phyloP scores from a whole-genome alignment of 2,888 invertebrate species.

The Mantis religiosa region DNA sequence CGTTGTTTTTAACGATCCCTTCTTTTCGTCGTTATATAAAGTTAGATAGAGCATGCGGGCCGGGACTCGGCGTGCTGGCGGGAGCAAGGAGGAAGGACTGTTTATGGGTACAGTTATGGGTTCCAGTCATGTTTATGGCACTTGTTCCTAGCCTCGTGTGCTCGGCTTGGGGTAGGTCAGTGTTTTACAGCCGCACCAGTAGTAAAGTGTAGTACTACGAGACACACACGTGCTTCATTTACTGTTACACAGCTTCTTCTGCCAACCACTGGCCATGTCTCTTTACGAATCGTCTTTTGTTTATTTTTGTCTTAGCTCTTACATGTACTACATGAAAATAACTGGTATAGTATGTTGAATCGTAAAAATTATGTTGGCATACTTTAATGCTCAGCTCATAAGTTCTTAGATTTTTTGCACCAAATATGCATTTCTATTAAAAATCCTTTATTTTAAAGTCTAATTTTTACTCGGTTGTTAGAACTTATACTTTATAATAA shows the following conservation, averaged over 20 bases:
- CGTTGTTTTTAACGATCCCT: not conserved
- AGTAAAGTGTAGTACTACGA: not conserved
- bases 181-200: not conserved
- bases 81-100: not conserved
- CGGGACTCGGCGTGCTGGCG: not conserved
- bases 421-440: too few relatives aligned
- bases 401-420: too few relatives aligned
- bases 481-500: too few relatives aligned
- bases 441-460: too few relatives aligned
- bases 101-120: slow-evolving; percentile 17
- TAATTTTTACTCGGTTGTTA: too few relatives aligned
- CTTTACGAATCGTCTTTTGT: too few relatives aligned
- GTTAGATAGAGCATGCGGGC: not conserved
- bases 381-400: too few relatives aligned
- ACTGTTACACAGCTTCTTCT: not conserved
- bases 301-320: too few relatives aligned
- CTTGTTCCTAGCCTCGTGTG: not conserved
- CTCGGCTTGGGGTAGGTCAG: not conserved
- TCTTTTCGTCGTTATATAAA: not conserved
- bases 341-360: too few relatives aligned
- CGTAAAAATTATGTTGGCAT: too few relatives aligned
- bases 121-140: slow-evolving; percentile 11
- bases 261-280: not conserved
- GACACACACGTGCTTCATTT: not conserved
- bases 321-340: too few relatives aligned